Evolutionary conservation across 1,140 invertebrate species (phyloP), one percentile per base, ranked within the genome.

Genomic region (Camponotus floridanus): DNA sequence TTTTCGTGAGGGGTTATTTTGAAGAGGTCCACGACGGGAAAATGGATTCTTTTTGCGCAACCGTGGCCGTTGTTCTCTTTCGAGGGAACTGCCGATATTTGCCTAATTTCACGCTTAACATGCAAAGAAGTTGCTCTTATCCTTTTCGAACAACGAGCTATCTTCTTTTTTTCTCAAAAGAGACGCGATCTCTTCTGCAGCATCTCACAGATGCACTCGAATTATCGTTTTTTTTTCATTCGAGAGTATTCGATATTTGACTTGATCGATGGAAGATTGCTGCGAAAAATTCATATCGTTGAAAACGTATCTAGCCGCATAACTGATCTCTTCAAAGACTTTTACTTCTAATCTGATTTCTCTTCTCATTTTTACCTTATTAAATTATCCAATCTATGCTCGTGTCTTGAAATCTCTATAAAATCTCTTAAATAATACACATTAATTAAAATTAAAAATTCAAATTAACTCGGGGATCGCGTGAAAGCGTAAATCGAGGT

Each of bases 71-170:
- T 83, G 79, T 73, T 73, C 67, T 73, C 39, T 59, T 45, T 73
- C 26, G 51, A 4, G 36, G 36, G 39, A 61, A 45, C 13, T 33
- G 68, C 13, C 55, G 55, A 83, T 74, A 83, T 83, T 74, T 83
- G 39, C 79, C 31, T 83, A 83, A 83, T 83, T 83, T 83, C 45
- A 61, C 79, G 39, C 79, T 83, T 61, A 83, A 61, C n/a, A 62
- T 83, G 79, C 68, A 73, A 62, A 83, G 68, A 83, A 83, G 68
- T n/a, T 74, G 79, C 55, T 61, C 68, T 83, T 70, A 80, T 4
- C 55, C 26, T 73, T 55, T 57, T 83, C 39, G 55, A 83, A 8
- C 67, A 36, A 55, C 33, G 76, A 33, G 68, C n/a, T 45, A 3
- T 51, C 48, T 42, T 39, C 26, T 42, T 70, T 57, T 57, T 61